Conservation (phyloP, 2,113 vertebrate species). For the Todiramphus chloris region DNA sequence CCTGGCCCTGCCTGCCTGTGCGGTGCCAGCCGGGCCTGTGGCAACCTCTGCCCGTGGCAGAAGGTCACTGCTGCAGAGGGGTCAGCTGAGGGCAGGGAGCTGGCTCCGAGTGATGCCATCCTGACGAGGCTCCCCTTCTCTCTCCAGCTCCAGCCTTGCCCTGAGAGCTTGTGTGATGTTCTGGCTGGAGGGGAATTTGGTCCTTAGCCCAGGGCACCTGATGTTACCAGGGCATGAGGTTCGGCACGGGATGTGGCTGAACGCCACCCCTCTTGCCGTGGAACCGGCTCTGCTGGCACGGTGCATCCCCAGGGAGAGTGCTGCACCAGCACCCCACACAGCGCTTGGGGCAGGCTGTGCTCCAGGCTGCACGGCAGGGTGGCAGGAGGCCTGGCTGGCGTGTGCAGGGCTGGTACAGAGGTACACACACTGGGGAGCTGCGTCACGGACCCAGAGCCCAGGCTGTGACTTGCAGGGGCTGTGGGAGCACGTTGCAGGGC, state of each 20-base stretch:
- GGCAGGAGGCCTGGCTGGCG: neutral
- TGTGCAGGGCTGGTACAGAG: fast-evolving
- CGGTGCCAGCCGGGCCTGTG: neutral
- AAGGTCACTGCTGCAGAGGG: conserved; percentile 16
- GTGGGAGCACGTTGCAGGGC: fast-evolving
- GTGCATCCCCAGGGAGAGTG: neutral
- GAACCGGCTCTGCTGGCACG: neutral
- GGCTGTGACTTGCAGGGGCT: too few species aligned
- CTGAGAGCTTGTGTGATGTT: fast-evolving
- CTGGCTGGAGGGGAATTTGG: neutral
- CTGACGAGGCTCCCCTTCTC: neutral
- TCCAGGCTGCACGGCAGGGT: neutral
- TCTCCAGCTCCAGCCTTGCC: neutral
- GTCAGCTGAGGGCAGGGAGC: neutral
- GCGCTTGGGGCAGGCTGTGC: neutral
- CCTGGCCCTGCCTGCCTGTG: neutral
- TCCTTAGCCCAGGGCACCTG: fast-evolving
- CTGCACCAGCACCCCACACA: neutral
- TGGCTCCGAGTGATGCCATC: neutral
- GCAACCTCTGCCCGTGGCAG: conserved; percentile 22
- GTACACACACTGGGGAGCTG: neutral
- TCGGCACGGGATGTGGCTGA: neutral
- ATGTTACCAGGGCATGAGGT: neutral
- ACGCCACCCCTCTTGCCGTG: fast-evolving
- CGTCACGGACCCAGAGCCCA: neutral